Percentiles rank a stretch among this genome's conserved stretches.
phyloP scores from a whole-genome alignment of 2,888 invertebrate genomes.

The Lymantria dispar region DNA sequence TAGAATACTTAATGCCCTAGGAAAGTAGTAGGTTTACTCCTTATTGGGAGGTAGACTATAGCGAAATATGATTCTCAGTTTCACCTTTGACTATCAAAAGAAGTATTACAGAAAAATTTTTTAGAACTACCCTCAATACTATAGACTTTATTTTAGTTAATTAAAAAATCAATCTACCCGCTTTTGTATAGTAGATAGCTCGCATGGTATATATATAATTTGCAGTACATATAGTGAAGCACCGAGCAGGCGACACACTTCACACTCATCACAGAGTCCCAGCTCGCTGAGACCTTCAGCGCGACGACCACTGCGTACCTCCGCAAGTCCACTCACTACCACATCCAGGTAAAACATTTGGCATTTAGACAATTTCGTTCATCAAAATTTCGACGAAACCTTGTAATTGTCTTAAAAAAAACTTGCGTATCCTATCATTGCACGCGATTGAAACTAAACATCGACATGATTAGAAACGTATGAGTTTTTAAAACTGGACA shows the following conservation, averaged over 20 bases:
- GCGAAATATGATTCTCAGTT: too few species aligned
- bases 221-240: conserved; percentile 45
- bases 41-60: too few species aligned
- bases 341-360: conserved; percentile 39
- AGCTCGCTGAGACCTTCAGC: conserved; percentile 38
- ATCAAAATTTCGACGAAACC: background rate
- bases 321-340: conserved; percentile 50
- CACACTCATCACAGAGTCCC: conserved; percentile 2
- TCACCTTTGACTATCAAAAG: too few species aligned
- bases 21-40: too few species aligned
- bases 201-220: conserved; percentile 36
- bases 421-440: background rate
- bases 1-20: too few species aligned
- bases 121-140: too few species aligned
- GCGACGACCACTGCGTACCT: conserved; percentile 53
- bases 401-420: background rate
- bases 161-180: conserved; percentile 16
- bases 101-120: too few species aligned
- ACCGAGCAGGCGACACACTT: conserved; percentile 8
- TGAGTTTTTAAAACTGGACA: too few species aligned
- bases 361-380: background rate
- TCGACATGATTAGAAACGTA: too few species aligned
- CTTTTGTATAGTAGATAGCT: conserved; percentile 36
- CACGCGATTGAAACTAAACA: too few species aligned
- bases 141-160: too few species aligned